These are phyloP conservation scores for Misgurnus anguillicaudatus DNA, from an alignment of 2,113 vertebrate species.

Conservation along the genomic window DNA sequence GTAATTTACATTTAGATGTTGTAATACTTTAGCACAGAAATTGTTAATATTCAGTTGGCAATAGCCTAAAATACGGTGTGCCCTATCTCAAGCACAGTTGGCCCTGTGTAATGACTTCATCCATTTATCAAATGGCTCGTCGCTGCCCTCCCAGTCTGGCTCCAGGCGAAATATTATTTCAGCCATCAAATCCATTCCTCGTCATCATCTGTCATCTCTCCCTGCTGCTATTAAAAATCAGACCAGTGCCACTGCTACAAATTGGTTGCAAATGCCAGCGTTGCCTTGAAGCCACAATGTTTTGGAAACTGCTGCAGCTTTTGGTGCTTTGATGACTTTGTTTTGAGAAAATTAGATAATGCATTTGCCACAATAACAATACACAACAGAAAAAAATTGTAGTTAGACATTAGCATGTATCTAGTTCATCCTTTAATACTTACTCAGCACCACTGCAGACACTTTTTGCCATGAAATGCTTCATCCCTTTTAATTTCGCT, in stretches of 20 bases:
- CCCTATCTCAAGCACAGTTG: neutral
- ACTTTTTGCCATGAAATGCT: no score
- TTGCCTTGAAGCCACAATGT: slow-evolving; percentile 50
- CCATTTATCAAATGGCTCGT: slow-evolving; percentile 23
- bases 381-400: slow-evolving; percentile 62
- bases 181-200: slow-evolving; percentile 39
- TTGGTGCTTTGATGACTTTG: slow-evolving; percentile 12
- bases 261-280: slow-evolving; percentile 54
- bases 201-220: slow-evolving; percentile 54
- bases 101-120: slow-evolving; percentile 1
- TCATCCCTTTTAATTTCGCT: no score
- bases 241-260: slow-evolving; percentile 49
- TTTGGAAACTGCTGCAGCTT: slow-evolving; percentile 51
- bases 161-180: slow-evolving; percentile 31
- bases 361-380: neutral
- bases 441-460: no score
- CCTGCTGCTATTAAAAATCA: slow-evolving; percentile 51
- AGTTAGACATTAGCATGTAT: slow-evolving; percentile 59
- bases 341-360: slow-evolving; percentile 10
- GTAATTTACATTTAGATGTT: slow-evolving; percentile 28
- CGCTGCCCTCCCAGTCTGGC: neutral
- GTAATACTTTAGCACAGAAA: neutral
- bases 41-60: neutral
- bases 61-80: neutral
- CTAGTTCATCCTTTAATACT: no score